Percentiles rank a stretch among this genome's conserved stretches.
Conservation (phyloP, 2,797 vertebrate species). For the Clangula hyemalis region DNA sequence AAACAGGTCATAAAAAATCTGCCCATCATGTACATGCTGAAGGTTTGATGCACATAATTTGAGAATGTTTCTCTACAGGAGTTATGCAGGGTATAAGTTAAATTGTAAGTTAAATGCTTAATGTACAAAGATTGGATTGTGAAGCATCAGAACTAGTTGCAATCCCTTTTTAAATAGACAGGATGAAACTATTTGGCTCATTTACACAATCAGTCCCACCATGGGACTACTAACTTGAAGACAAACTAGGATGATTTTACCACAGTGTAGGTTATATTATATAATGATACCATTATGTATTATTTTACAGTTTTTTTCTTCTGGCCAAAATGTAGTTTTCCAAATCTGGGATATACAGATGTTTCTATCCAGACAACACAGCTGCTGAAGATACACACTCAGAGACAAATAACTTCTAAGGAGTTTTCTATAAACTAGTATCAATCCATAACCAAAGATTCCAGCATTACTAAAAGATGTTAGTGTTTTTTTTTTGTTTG, state of each 20-base stretch:
- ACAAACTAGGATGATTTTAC: neutral
- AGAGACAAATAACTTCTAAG: neutral
- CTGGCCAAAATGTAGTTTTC: neutral
- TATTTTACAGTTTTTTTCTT: neutral
- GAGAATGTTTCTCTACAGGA: neutral
- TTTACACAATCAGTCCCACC: neutral
- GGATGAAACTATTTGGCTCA: neutral
- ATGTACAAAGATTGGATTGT: neutral
- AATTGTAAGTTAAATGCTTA: neutral
- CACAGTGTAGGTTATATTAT: neutral
- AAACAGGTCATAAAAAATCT: neutral
- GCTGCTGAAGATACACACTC: fast-evolving
- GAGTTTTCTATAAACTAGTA: neutral
- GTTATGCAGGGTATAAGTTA: neutral
- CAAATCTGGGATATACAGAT: neutral
- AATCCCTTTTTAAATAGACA: neutral
- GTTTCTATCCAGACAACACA: neutral
- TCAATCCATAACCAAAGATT: neutral
- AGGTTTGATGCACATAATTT: neutral
- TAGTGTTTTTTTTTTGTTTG: neutral
- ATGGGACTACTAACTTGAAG: neutral
- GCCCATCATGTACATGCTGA: neutral
- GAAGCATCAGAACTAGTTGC: neutral
- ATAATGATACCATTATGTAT: neutral
- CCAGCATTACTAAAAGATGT: neutral